Evolutionary conservation across 1,140 invertebrate genomes (phyloP).

Genomic region (Drosophila kikkawai): DNA sequence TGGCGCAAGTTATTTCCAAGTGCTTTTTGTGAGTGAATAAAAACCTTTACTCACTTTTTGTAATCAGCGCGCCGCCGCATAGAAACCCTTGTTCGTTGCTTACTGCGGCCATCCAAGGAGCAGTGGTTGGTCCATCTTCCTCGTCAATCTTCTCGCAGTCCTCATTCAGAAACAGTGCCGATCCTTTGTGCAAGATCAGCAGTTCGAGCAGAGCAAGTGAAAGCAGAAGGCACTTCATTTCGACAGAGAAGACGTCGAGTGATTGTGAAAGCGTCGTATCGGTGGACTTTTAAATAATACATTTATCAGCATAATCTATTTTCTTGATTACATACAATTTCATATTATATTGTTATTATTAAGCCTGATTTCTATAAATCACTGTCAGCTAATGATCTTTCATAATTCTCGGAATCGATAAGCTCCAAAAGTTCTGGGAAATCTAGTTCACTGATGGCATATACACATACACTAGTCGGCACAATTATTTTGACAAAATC

Average conservation of each 20-base stretch:
- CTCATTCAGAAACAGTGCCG: neutral
- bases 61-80: conserved; percentile 2
- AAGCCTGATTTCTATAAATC: no score
- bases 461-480: no score
- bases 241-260: neutral
- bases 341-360: no score
- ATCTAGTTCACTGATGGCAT: no score
- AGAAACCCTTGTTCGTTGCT: neutral
- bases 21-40: no score
- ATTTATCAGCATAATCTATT: no score
- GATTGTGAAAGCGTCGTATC: neutral
- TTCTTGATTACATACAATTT: no score
- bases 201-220: neutral
- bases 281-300: neutral
- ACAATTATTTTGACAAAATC: no score
- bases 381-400: no score
- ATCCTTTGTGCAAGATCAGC: neutral
- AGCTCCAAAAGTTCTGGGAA: no score
- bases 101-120: neutral
- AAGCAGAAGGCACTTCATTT: neutral
- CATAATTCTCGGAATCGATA: no score
- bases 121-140: neutral
- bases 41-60: conserved; percentile 2
- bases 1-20: neutral
- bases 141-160: neutral